Percentiles rank a stretch among this genome's conserved stretches.
These are phyloP conservation scores for Drosophila koepferae DNA, from an alignment of 2,888 invertebrate genomes.

Conservation along the genomic window DNA sequence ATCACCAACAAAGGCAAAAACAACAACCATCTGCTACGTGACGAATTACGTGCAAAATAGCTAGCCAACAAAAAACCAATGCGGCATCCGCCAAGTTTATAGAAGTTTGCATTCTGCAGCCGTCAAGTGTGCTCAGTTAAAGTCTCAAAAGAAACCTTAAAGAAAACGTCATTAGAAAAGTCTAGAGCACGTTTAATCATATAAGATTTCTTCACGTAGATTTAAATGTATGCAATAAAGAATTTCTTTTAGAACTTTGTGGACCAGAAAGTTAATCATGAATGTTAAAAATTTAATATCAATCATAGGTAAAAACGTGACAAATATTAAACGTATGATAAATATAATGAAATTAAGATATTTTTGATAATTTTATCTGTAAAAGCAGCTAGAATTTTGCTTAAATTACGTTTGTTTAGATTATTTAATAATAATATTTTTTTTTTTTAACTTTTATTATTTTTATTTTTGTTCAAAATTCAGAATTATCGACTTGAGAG, in stretches of 20 bases:
- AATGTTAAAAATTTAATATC: not conserved
- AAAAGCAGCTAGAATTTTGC: not conserved
- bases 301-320: not conserved
- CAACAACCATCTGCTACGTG: slow-evolving; percentile 67
- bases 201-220: not conserved
- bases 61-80: slow-evolving; percentile 35
- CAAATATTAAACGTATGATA: too few species aligned
- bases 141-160: not conserved
- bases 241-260: not conserved
- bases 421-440: too few species aligned
- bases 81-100: not conserved
- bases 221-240: not conserved
- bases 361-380: not conserved
- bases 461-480: not conserved
- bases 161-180: not conserved
- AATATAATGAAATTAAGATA: not conserved
- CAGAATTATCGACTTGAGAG: not conserved
- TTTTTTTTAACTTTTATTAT: too few species aligned
- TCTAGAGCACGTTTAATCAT: not conserved
- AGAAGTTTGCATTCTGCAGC: slow-evolving; percentile 20
- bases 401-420: not conserved
- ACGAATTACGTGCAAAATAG: slow-evolving; percentile 79
- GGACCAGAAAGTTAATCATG: not conserved
- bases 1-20: slow-evolving; percentile 60
- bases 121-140: slow-evolving; percentile 39